Conservation (phyloP, 1,140 invertebrate species). For the Neoseiulus cucumeris region DNA sequence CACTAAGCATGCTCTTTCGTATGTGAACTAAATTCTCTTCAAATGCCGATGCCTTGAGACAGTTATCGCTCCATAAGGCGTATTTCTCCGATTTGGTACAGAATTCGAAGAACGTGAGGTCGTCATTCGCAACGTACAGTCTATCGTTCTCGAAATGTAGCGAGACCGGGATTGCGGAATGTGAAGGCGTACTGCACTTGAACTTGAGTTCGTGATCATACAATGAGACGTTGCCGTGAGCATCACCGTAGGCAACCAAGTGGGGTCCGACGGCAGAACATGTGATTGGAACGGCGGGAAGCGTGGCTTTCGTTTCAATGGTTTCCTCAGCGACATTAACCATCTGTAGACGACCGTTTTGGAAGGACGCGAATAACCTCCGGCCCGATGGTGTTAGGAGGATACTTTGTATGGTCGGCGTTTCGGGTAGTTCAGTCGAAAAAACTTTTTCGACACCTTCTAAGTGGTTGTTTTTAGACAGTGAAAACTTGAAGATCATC, state of each 20-base stretch:
- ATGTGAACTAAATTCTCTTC: background rate
- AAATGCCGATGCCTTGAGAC: background rate
- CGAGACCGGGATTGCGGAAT: background rate
- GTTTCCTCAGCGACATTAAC: conserved; percentile 2
- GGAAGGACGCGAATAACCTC: background rate
- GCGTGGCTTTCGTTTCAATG: background rate
- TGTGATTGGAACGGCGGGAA: background rate
- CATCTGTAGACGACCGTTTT: background rate
- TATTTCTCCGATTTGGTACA: background rate
- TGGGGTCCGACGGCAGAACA: background rate
- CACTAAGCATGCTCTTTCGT: background rate
- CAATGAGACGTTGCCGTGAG: background rate
- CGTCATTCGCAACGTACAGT: background rate
- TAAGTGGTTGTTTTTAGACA: background rate
- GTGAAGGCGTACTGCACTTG: background rate
- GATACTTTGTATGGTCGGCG: background rate
- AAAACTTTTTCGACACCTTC: background rate
- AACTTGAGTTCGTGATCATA: background rate
- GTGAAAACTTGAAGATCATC: conserved; percentile 4
- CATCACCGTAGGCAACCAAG: background rate
- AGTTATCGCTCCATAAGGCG: background rate
- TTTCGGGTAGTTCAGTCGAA: background rate
- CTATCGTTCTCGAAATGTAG: background rate
- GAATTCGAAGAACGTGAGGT: background rate
- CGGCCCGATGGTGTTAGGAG: background rate